Conservation (phyloP, 2,113 vertebrate genomes). For the Vulpes lagopus region DNA sequence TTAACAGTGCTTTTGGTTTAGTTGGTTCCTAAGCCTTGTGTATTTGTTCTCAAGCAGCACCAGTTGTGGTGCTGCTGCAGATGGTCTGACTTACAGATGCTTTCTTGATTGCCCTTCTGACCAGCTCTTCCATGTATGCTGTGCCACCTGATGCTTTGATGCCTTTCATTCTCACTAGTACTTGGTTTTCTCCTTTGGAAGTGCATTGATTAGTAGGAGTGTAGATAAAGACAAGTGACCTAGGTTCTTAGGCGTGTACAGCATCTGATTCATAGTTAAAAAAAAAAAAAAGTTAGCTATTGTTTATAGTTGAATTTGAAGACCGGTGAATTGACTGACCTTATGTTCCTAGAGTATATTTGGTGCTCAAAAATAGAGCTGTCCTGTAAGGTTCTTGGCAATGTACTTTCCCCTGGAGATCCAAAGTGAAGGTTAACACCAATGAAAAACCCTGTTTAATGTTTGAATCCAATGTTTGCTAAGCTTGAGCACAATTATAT, state of each 20-base stretch:
- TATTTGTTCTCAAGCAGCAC: background rate
- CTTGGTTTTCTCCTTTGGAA: conserved; percentile 53
- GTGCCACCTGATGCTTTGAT: background rate
- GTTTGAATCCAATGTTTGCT: conserved; percentile 39
- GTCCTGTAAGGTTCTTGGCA: background rate
- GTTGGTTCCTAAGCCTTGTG: background rate
- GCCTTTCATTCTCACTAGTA: conserved; percentile 35
- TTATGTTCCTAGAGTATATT: background rate
- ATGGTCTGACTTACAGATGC: background rate
- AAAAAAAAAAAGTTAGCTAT: background rate
- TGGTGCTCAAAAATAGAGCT: background rate
- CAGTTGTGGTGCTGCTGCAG: background rate
- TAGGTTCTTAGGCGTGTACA: background rate
- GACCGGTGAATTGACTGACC: background rate
- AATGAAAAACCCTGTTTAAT: background rate
- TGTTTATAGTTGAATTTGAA: conserved; percentile 34
- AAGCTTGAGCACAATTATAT: background rate
- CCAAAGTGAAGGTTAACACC: background rate
- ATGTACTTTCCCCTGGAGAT: background rate
- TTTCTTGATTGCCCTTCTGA: background rate
- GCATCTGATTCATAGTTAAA: background rate
- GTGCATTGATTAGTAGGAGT: background rate
- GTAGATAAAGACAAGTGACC: conserved; percentile 1
- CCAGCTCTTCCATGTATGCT: background rate
- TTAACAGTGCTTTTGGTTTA: conserved; percentile 26